Percentiles rank a stretch among this genome's conserved stretches.
These are phyloP conservation scores for Cynocephalus volans DNA, from an alignment of 2,113 vertebrate genomes.

Conservation along the genomic window DNA sequence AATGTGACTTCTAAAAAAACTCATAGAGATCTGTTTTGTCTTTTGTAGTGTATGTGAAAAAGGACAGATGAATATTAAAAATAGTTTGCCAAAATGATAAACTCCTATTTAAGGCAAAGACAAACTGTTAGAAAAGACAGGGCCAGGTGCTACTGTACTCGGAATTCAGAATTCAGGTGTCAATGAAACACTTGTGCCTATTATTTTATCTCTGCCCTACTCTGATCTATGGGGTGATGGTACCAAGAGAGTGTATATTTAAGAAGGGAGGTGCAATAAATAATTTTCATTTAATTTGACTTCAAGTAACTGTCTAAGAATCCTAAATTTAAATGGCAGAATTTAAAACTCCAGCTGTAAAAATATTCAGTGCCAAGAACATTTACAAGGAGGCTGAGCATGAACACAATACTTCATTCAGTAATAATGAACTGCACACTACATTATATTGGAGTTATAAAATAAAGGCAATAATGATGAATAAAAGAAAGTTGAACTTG, in stretches of 20 bases:
- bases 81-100: not conserved
- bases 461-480: not conserved
- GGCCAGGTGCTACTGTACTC: not conserved
- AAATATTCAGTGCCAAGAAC: not conserved
- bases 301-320: not conserved
- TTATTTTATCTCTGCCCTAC: not conserved
- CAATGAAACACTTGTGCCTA: not conserved
- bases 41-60: not conserved
- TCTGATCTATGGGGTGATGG: not conserved
- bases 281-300: constrained; percentile 18
- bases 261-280: not conserved
- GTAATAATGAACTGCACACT: not conserved
- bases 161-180: not conserved
- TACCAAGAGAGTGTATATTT: not conserved
- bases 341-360: constrained; percentile 20
- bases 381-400: not conserved
- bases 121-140: not conserved
- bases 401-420: not conserved
- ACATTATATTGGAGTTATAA: not conserved
- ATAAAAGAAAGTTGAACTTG: not conserved
- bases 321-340: not conserved
- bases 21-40: not conserved
- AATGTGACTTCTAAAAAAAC: constrained; percentile 33
- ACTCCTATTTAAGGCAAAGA: not conserved
- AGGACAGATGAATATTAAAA: not conserved